Conservation (phyloP, 2,888 invertebrate species). For the Erebia epiphron region DNA sequence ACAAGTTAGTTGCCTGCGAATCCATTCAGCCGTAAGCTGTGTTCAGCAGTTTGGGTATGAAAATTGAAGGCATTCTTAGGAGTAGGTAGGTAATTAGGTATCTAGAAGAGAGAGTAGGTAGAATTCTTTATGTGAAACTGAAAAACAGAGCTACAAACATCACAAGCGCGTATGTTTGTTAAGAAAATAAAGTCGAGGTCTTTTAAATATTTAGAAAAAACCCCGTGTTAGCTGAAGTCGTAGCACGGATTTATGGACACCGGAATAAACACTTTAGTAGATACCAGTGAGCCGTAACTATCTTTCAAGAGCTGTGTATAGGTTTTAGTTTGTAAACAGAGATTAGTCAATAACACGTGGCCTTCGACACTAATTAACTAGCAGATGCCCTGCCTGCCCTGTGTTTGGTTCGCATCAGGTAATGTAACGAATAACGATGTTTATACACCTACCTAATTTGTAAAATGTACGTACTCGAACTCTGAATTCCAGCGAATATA, state of each 20-base stretch:
- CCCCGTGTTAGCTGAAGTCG: conserved; percentile 41
- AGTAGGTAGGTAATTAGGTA: neutral
- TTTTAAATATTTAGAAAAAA: conserved; percentile 55
- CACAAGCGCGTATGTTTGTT: conserved; percentile 8
- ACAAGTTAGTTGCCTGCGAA: too few relatives aligned
- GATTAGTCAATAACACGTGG: neutral
- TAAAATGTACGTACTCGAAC: neutral
- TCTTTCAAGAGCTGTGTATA: conserved; percentile 13
- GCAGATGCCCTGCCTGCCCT: neutral
- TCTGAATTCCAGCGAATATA: neutral
- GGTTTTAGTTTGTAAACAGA: conserved; percentile 20
- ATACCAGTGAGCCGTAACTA: conserved; percentile 11
- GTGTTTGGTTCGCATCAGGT: neutral
- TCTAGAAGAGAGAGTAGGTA: neutral
- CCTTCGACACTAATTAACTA: neutral
- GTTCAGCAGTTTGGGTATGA: too few relatives aligned
- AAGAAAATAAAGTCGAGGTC: conserved; percentile 49
- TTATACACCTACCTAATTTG: neutral
- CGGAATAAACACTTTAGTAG: conserved; percentile 38
- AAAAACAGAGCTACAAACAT: conserved; percentile 1
- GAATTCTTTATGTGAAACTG: neutral
- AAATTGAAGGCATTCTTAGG: too few relatives aligned
- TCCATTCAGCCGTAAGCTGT: too few relatives aligned
- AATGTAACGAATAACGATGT: neutral
- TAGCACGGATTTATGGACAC: conserved; percentile 41